Conservation (phyloP, 2,797 vertebrate genomes). For the Hippocampus kuda region DNA sequence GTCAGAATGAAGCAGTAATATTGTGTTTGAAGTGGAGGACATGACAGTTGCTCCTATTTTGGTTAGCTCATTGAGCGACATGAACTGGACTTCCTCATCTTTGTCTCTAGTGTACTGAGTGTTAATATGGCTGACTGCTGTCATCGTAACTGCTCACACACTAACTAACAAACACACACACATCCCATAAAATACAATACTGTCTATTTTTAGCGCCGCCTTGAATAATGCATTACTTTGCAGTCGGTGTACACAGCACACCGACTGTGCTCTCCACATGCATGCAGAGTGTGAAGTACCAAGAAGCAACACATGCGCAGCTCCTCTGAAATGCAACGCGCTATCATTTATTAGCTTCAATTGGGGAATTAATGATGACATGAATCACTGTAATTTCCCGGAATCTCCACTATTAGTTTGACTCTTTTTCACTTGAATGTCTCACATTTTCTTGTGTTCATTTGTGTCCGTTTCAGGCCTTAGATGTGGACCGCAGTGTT, state of each 20-base stretch:
- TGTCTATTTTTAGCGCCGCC: constrained; percentile 58
- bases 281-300: constrained; percentile 1
- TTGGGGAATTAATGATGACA: not conserved
- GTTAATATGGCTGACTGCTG: constrained; percentile 6
- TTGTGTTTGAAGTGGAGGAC: too few species aligned
- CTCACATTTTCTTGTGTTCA: constrained; percentile 27
- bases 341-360: not conserved
- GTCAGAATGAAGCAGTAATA: too few species aligned
- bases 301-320: not conserved
- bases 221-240: constrained; percentile 66
- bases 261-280: constrained; percentile 17
- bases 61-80: not conserved
- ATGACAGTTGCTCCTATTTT: not conserved
- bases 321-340: not conserved
- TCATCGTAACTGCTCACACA: constrained; percentile 15
- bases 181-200: constrained; percentile 15
- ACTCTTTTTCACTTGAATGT: constrained; percentile 6
- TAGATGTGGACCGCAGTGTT: constrained; percentile 94
- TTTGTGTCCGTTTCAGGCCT: constrained; percentile 66
- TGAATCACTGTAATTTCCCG: not conserved
- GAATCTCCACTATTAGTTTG: not conserved
- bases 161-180: constrained; percentile 12
- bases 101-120: not conserved
- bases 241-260: constrained; percentile 25
- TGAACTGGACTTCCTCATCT: not conserved